These are phyloP conservation scores for Corticium candelabrum DNA, from an alignment of 37 sponge, comb jelly and placozoan species.

Conservation along the genomic window DNA sequence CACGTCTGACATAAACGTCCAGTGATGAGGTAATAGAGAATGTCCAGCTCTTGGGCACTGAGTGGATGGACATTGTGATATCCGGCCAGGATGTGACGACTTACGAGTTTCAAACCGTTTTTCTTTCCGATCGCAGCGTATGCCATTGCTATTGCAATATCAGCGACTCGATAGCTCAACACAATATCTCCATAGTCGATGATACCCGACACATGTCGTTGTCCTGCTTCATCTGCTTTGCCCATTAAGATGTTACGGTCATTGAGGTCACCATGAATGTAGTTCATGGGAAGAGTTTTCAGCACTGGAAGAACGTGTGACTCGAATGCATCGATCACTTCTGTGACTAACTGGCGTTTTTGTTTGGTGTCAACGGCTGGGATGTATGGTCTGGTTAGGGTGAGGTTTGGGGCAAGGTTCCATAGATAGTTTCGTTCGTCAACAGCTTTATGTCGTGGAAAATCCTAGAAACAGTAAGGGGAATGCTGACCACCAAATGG, in stretches of 20 bases:
- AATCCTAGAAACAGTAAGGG: too few relatives aligned
- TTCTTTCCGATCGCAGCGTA: neutral
- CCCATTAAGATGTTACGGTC: neutral
- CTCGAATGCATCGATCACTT: neutral
- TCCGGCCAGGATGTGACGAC: neutral
- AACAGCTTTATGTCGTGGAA: neutral
- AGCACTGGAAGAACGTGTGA: neutral
- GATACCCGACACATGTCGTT: neutral
- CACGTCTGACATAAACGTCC: neutral
- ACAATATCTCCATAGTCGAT: neutral
- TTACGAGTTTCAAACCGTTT: neutral
- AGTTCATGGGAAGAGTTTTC: neutral
- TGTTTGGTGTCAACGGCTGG: neutral
- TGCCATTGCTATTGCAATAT: neutral
- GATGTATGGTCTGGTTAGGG: neutral
- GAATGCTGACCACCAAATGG: too few relatives aligned
- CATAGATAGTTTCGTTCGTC: neutral
- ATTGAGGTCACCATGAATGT: slow-evolving; percentile 1
- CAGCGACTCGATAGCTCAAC: neutral
- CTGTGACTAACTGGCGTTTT: neutral
- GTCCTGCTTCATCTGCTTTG: neutral
- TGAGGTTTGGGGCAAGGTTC: neutral
- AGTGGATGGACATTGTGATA: neutral
- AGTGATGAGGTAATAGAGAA: neutral
- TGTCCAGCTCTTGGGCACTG: neutral